Evolutionary conservation across 2,888 invertebrate genomes (phyloP).

Genomic region (Drymonia ruficornis): DNA sequence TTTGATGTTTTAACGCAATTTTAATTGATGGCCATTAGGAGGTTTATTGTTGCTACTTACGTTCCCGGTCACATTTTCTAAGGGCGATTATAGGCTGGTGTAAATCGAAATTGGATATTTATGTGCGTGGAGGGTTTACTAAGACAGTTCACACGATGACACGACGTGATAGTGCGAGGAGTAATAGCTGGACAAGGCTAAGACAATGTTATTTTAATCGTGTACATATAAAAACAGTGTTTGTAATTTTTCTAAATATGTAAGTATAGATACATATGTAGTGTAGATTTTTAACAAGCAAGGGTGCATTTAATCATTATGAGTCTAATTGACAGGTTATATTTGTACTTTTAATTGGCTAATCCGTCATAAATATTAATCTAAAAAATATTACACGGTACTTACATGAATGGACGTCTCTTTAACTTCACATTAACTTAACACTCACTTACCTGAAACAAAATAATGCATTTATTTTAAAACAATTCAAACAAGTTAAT

Average conservation of each 20-base stretch:
- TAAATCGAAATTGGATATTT: conserved; percentile 4
- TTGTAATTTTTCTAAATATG: not conserved
- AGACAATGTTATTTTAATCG: not conserved
- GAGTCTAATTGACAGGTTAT: not conserved
- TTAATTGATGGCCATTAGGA: conserved; percentile 49
- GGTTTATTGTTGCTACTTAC: conserved; percentile 38
- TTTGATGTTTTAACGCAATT: conserved; percentile 56
- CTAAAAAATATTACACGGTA: no score
- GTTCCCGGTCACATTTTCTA: conserved; percentile 4
- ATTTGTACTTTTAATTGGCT: no score
- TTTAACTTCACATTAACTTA: no score
- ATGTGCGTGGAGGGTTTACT: not conserved
- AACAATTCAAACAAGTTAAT: no score
- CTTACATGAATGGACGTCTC: no score
- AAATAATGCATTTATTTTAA: no score
- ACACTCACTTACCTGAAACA: no score
- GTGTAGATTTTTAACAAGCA: not conserved
- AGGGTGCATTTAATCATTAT: not conserved
- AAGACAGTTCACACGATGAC: not conserved
- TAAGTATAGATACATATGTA: no score
- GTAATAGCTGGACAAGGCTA: not conserved
- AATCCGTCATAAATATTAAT: no score
- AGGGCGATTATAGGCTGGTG: not conserved
- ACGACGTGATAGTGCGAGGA: not conserved
- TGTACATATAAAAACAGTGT: not conserved